Evolutionary conservation across 2,888 invertebrate genomes (phyloP), one percentile per base, ranked within the genome.

Genomic region (Hemithea aestivaria): DNA sequence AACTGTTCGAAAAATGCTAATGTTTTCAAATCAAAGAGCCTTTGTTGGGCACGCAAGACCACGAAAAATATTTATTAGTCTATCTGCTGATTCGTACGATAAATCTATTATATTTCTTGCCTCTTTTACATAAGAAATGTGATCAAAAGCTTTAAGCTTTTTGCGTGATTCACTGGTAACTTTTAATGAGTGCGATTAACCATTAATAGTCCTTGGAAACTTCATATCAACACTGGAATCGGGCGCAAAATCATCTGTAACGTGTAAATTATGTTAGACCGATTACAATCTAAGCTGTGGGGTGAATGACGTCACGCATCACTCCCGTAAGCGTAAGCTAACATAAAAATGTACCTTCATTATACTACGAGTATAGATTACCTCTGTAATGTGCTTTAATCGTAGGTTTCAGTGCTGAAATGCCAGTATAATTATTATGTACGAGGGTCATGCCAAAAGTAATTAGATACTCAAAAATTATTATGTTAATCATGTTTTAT

Each of bases 271-370:
- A 73, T 66, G 66, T 70, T 69, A 68, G 63, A 41, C 56, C 58
- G 81, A 82, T 80, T 73, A 72, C 58, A 53, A 81, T 80, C 81
- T 53, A 56, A 41, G 47, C 53, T 48, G 51, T 48, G 51, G 45
- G 50, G 46, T 65, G 67, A 51, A 42, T 53, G 48, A 75, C 75
- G 80, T 78, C 80, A 80, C 58, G 49, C 56, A 45, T 58, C 53
- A 52, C 42, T 50, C 42, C n/a, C n/a, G n/a, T 16, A 4, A 16
- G 3, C 16, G 3, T 16, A 16, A 16, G 16, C 16, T 16, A 16
- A 4, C 16, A 16, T 16, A 16, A 16, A n/a, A n/a, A n/a, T n/a
- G n/a, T n/a, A n/a, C n/a, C n/a, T n/a, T n/a, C n/a, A n/a, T n/a
- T n/a, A n/a, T n/a, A n/a, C n/a, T n/a, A n/a, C n/a, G n/a, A n/a